Evolutionary conservation across 2,797 vertebrate genomes (phyloP).

Genomic region (Meda fulgida): DNA sequence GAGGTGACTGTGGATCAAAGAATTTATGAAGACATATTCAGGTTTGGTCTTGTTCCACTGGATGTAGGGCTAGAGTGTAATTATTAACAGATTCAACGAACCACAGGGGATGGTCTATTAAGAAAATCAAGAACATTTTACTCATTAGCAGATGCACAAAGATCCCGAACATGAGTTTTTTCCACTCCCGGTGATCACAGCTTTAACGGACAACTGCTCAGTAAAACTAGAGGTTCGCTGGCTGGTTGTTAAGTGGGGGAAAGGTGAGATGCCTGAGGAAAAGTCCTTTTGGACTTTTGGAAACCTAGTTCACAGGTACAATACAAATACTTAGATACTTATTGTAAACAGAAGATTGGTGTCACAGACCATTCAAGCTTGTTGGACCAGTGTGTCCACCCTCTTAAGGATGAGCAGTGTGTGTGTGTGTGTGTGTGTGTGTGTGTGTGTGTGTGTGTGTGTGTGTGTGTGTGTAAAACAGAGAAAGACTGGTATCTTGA

Average conservation of each 20-base stretch:
- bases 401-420: constrained; percentile 31
- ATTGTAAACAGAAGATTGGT: background rate
- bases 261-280: constrained; percentile 15
- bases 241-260: background rate
- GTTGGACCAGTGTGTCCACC: constrained; percentile 42
- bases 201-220: background rate
- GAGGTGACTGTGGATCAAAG: background rate
- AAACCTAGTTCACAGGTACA: constrained; percentile 9
- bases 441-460: background rate
- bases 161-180: background rate
- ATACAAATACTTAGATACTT: constrained; percentile 23
- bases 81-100: constrained; percentile 20
- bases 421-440: background rate
- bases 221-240: background rate
- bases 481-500: background rate
- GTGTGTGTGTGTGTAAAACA: background rate
- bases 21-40: background rate
- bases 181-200: background rate
- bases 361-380: constrained; percentile 40
- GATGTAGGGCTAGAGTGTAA: background rate
- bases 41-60: background rate
- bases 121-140: constrained; percentile 21
- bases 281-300: background rate
- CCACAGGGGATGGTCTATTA: background rate
- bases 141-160: constrained; percentile 4